These are phyloP conservation scores for Orthonychiurus folsomi DNA, from an alignment of 2,888 invertebrate species.

Conservation along the genomic window DNA sequence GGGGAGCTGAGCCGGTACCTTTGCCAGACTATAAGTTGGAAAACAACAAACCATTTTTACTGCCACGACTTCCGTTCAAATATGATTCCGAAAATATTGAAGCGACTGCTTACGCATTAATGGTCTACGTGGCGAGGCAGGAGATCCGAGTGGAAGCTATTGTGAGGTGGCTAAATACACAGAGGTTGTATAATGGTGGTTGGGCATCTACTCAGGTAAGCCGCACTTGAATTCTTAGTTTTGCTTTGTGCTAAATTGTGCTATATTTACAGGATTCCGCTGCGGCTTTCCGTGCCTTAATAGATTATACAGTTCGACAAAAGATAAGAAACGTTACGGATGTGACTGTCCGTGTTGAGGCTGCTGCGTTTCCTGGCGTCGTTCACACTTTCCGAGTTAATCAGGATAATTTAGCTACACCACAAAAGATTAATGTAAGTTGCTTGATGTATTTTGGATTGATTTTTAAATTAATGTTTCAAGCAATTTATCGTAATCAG, in stretches of 20 bases:
- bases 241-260: slow-evolving; percentile 33
- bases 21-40: slow-evolving; percentile 75
- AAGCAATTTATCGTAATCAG: slow-evolving; percentile 45
- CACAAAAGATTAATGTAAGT: slow-evolving; percentile 66
- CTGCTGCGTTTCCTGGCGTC: slow-evolving; percentile 65
- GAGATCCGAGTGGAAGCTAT: slow-evolving; percentile 73
- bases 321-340: slow-evolving; percentile 75
- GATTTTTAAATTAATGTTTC: too few species aligned
- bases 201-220: slow-evolving; percentile 72
- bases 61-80: slow-evolving; percentile 77
- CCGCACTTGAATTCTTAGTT: neutral
- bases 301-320: slow-evolving; percentile 77
- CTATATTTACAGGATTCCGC: slow-evolving; percentile 63
- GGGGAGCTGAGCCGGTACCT: slow-evolving; percentile 71
- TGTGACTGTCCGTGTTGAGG: slow-evolving; percentile 69
- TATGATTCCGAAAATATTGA: slow-evolving; percentile 87
- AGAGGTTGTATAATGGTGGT: slow-evolving; percentile 74
- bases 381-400: slow-evolving; percentile 59
- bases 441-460: too few species aligned
- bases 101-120: slow-evolving; percentile 80
- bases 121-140: slow-evolving; percentile 78
- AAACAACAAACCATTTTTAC: slow-evolving; percentile 80
- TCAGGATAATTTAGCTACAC: slow-evolving; percentile 64
- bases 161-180: slow-evolving; percentile 82
- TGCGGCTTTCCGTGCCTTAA: slow-evolving; percentile 75